Base-by-base conservation (phyloP, 2,113 vertebrate species). In the Thamnaconus septentrionalis region DNA sequence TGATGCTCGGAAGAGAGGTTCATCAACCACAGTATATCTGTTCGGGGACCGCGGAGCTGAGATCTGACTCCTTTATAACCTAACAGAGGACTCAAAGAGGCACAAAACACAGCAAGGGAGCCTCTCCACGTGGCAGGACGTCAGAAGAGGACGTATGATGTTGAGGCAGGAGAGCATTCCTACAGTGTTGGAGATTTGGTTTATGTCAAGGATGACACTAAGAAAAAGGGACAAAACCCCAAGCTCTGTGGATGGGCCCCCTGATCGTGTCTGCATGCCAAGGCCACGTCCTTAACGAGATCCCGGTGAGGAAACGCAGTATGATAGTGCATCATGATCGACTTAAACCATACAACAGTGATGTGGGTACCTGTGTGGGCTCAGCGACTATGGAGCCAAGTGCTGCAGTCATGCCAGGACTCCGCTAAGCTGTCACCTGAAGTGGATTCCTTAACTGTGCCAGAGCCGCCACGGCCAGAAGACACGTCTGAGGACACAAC, bases 111-210 rank as follows among this genome's bases (percentile, higher is more conserved):
- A 9, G 31, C 53, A 54, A 41, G 53, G 10, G 53, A 54, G 31
- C 31, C 39, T 11, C 8, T 54, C 53, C 53, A 8, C 53, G 1
- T 5, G 6, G 52, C 52, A 53, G 31, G 41, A 54, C 8, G 53
- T 9, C 53, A 54, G 31, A 54, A 54, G 53, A 54, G 8, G 51
- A 7, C 39, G 3, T 54, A 8, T 8, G 39, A 54, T 41, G 31
- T 54, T 54, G 6, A 4, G 10, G 53, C 53, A 3, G 18, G 1
- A 4, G 39, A 41, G 31, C 39, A 54, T 54, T 8, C 53, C 31
- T 54, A 54, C 39, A 54, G 8, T 41, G 53, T 54, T 41, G 31
- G 53, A 41, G 39, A 54, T 54, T 41, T 54, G 53, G 53, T 54
- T 2, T 41, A 41, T 10, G 39, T 54, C 2, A 54, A 41, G 53